Base-by-base conservation (phyloP, 1,140 invertebrate genomes). In the Brachionus manjavacas region DNA sequence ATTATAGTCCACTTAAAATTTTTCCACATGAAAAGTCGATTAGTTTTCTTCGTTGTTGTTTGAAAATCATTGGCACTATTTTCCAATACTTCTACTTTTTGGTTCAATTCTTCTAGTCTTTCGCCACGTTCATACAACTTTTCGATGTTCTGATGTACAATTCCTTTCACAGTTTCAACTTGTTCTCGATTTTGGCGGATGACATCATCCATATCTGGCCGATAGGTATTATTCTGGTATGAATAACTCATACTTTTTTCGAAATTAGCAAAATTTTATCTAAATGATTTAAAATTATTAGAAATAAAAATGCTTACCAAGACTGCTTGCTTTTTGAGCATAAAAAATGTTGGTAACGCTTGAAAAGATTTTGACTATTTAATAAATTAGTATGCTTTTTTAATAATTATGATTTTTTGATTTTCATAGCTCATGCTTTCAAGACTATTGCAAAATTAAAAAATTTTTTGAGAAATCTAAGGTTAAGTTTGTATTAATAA, bases 1-100 rank as follows among this genome's bases (percentile, higher is more conserved):
- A 80, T 80, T 52, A 80, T 39, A 35, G 76, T 52, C 76, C 76
- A 80, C 11, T 80, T 80, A 20, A 60, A 80, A 20, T 80, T 80
- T 64, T 80, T 80, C 49, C 76, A 80, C 46, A 60, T 55, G 20
- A 35, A 80, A 14, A 80, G 28, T 60, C 76, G 76, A 60, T 64
- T 80, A 7, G 76, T 80, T 80, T 64, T 55, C 9, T 20, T 31
- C 16, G 76, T 52, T 39, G 76, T 60, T 25, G 28, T 80, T 35
- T 80, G 76, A 64, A 80, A 80, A 16, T 52, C 49, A 23, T 6
- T 7, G 8, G 76, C 76, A 52, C 28, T 64, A n/a, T 28, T 39
- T 80, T 55, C 28, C 3, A 80, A 39, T 28, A 31, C 43, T 12
- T 80, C 76, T 6, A 23, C 43, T 60, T 80, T 80, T 55, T 23